Percentiles rank a stretch among this genome's conserved stretches.
Conservation (phyloP, 2,113 vertebrate species). For the Aptenodytes forsteri region DNA sequence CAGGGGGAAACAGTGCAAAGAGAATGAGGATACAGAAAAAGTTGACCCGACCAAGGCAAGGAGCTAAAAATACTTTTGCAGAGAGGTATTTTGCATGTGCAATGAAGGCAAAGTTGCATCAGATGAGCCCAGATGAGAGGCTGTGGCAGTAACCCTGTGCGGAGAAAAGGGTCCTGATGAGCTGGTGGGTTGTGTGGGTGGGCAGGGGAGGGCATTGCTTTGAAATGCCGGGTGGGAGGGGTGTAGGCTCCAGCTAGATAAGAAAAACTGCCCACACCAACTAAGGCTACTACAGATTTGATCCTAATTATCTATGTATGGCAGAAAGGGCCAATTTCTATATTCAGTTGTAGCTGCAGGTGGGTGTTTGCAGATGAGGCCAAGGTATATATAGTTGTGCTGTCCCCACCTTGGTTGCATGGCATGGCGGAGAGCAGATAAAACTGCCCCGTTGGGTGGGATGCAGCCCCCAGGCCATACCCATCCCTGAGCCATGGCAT, state of each 20-base stretch:
- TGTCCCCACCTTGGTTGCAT: background rate
- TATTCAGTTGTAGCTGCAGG: background rate
- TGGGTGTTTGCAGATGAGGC: background rate
- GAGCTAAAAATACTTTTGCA: background rate
- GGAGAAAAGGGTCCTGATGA: background rate
- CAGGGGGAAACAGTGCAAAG: background rate
- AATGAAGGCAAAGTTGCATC: background rate
- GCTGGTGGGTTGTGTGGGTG: background rate
- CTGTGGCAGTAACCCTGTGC: background rate
- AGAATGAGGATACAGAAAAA: background rate
- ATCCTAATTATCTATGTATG: rapidly evolving
- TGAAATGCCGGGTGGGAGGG: background rate
- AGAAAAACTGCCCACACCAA: background rate
- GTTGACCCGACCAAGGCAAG: background rate
- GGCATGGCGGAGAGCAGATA: background rate
- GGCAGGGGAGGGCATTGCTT: background rate
- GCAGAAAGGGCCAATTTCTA: background rate
- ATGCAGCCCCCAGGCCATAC: background rate
- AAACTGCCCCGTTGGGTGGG: background rate
- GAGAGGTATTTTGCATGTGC: background rate
- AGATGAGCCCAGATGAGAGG: background rate
- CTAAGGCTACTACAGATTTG: background rate
- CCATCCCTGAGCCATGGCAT: background rate
- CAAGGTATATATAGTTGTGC: no score
- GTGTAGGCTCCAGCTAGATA: background rate